Conservation (phyloP, 1,140 invertebrate genomes). For the Lordiphosa stackelbergi region DNA sequence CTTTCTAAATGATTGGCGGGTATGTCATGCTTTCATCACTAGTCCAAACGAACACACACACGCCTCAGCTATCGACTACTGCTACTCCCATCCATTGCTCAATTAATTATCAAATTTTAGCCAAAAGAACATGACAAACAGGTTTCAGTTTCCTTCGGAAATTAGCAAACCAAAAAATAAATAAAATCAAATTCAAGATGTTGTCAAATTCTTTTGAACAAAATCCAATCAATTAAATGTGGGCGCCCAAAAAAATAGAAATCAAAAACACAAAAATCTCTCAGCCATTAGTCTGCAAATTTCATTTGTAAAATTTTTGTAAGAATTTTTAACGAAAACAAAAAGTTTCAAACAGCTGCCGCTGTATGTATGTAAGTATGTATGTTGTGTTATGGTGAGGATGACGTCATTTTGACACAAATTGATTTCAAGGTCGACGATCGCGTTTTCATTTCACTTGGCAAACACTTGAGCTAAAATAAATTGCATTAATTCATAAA, state of each 20-base stretch:
- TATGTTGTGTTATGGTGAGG: constrained; percentile 30
- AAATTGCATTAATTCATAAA: constrained; percentile 51
- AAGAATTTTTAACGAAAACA: constrained; percentile 19
- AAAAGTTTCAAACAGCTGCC: constrained; percentile 43
- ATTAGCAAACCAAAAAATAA: constrained; percentile 43
- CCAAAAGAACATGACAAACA: constrained; percentile 62
- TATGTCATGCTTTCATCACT: constrained; percentile 4
- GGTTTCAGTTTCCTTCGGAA: constrained; percentile 56
- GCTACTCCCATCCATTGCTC: constrained; percentile 35
- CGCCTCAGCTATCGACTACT: constrained; percentile 7
- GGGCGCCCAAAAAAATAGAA: constrained; percentile 20
- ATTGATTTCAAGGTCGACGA: constrained; percentile 66
- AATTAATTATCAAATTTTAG: constrained; percentile 62
- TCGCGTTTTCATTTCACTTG: constrained; percentile 73
- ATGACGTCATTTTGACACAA: constrained; percentile 63
- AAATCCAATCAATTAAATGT: constrained; percentile 40
- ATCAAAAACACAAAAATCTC: not conserved
- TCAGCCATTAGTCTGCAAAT: constrained; percentile 37
- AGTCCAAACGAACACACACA: constrained; percentile 16
- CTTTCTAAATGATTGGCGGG: too few relatives aligned
- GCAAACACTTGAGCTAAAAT: constrained; percentile 51
- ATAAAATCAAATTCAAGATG: constrained; percentile 26
- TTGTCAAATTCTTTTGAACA: constrained; percentile 6
- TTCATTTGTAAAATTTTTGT: constrained; percentile 29
- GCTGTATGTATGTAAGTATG: constrained; percentile 16